Evolutionary conservation across 2,888 invertebrate species (phyloP).

Genomic region (Chalcis sispes): DNA sequence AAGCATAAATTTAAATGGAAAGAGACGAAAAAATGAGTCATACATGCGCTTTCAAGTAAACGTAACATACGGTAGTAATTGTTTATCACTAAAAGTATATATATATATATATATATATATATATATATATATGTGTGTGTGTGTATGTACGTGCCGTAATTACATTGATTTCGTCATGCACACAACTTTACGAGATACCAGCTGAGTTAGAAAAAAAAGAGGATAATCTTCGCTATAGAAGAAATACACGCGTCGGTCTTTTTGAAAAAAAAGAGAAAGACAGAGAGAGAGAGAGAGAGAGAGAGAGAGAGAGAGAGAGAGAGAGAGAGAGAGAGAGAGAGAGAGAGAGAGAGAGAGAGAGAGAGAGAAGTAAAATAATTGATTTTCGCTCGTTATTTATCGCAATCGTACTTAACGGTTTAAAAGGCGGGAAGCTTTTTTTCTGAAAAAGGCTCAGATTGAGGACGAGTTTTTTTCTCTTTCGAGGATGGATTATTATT

Average conservation of each 20-base stretch:
- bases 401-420: background rate
- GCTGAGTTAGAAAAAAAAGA: background rate
- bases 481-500: background rate
- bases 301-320: background rate
- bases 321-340: background rate
- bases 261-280: background rate
- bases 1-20: background rate
- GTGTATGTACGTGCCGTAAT: conserved; percentile 8
- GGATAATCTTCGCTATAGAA: background rate
- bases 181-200: no score
- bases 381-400: background rate
- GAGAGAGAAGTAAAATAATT: no score
- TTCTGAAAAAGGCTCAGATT: conserved; percentile 18
- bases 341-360: no score
- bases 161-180: conserved; percentile 41
- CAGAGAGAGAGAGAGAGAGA: background rate
- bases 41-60: conserved; percentile 22
- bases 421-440: background rate
- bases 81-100: background rate
- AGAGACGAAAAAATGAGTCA: conserved; percentile 3
- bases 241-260: conserved; percentile 3
- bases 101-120: no score
- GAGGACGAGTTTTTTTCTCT: conserved; percentile 10
- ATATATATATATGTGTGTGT: no score
- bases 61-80: conserved; percentile 7